Evolutionary conservation across 2,797 vertebrate species (phyloP).

Genomic region (Pseudochaenichthys georgianus): DNA sequence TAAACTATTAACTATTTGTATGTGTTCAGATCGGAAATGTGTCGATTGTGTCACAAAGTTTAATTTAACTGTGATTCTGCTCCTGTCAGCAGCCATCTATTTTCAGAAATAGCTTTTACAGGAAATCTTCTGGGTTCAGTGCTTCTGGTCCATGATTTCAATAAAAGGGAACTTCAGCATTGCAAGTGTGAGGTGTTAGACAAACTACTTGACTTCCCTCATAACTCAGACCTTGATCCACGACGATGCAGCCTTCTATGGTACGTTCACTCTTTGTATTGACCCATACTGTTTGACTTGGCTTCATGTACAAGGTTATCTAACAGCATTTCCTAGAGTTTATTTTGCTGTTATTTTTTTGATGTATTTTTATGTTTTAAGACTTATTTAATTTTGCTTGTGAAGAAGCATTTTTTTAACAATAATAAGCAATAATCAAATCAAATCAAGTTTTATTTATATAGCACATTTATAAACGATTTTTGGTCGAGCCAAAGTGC

Average conservation of each 20-base stretch:
- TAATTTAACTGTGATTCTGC: background rate
- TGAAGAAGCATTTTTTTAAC: background rate
- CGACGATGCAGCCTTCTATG: constrained; percentile 5
- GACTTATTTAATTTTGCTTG: background rate
- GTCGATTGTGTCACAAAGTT: background rate
- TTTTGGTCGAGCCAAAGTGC: no score
- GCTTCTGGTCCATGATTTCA: constrained; percentile 63
- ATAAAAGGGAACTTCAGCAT: constrained; percentile 69
- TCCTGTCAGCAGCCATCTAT: constrained; percentile 46
- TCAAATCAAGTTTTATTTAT: no score
- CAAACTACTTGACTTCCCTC: constrained; percentile 20
- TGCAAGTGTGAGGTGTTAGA: background rate
- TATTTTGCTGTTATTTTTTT: background rate
- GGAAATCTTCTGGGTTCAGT: constrained; percentile 58
- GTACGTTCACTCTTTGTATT: constrained; percentile 44
- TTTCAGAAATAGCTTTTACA: constrained; percentile 44
- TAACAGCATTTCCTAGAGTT: constrained; percentile 5
- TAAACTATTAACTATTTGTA: background rate
- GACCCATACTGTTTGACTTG: constrained; percentile 22
- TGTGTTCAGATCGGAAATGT: background rate
- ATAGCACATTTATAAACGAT: no score
- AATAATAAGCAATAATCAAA: background rate
- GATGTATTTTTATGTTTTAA: background rate
- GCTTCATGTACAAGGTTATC: background rate
- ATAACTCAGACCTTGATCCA: constrained; percentile 23